Evolutionary conservation across 2,888 invertebrate genomes (phyloP).

Genomic region (Orthonychiurus folsomi): DNA sequence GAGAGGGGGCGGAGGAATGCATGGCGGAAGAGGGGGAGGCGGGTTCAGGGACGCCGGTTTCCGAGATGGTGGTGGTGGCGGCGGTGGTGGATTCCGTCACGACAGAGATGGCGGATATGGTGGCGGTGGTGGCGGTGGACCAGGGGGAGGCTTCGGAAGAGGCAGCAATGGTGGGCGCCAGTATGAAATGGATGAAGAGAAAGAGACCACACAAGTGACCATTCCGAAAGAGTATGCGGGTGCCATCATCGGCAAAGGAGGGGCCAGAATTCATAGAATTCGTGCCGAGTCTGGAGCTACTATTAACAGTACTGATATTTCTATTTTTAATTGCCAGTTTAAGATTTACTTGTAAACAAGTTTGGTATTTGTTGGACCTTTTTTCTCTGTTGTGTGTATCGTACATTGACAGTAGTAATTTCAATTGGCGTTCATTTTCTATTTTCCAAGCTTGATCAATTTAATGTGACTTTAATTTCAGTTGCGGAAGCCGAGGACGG

Average conservation of each 20-base stretch:
- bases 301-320: no score
- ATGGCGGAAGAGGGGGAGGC: constrained; percentile 42
- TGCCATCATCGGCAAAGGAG: constrained; percentile 97
- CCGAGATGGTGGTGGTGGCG: constrained; percentile 41
- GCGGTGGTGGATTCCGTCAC: background rate
- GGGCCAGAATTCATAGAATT: constrained; percentile 91
- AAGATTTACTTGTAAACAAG: no score
- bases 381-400: no score
- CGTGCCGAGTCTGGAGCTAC: constrained; percentile 91
- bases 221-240: constrained; percentile 99
- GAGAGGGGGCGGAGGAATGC: constrained; percentile 38
- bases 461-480: no score
- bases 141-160: constrained; percentile 43
- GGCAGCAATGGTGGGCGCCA: constrained; percentile 35
- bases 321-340: no score
- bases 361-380: no score
- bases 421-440: no score
- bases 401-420: no score
- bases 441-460: no score
- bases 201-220: constrained; percentile 84
- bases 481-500: constrained; percentile 89
- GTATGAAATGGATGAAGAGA: constrained; percentile 42
- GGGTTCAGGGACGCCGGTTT: constrained; percentile 42
- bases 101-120: background rate
- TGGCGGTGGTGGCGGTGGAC: constrained; percentile 43